Percentiles rank a stretch among this genome's conserved stretches.
These are phyloP conservation scores for Hippocampus mohnikei DNA, from an alignment of 2,113 vertebrate species.

Conservation along the genomic window DNA sequence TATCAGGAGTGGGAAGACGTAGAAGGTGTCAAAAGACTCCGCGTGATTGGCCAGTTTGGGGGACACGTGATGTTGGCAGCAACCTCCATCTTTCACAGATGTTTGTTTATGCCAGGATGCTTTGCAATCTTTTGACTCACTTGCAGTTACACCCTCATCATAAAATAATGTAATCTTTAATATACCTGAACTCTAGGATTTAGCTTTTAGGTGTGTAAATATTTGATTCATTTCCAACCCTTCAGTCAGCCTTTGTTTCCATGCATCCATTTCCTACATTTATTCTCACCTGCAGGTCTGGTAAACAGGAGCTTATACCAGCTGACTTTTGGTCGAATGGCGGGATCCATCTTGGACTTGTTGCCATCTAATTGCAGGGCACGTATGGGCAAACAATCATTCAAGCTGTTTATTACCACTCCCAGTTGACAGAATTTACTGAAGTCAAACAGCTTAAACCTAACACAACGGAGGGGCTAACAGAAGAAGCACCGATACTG, in stretches of 20 bases:
- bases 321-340: too few relatives aligned
- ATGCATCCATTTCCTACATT: too few relatives aligned
- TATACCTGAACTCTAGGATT: background rate
- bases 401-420: too few relatives aligned
- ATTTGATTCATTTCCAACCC: too few relatives aligned
- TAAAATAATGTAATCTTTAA: background rate
- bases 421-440: too few relatives aligned
- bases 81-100: conserved; percentile 5
- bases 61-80: conserved; percentile 64
- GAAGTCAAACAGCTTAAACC: background rate
- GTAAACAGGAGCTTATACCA: too few relatives aligned
- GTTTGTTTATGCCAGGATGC: background rate
- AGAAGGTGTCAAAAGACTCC: conserved; percentile 65
- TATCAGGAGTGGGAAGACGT: conserved; percentile 43
- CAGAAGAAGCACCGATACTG: background rate
- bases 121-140: background rate
- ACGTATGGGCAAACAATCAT: too few relatives aligned
- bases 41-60: conserved; percentile 60
- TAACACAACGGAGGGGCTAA: background rate
- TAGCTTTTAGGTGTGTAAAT: background rate
- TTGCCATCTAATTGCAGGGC: too few relatives aligned
- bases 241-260: too few relatives aligned
- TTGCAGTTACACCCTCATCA: background rate
- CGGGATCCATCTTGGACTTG: too few relatives aligned
- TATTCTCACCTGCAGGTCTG: too few relatives aligned